Conservation (phyloP, 2,113 vertebrate species). For the Rhabdornis inornatus region DNA sequence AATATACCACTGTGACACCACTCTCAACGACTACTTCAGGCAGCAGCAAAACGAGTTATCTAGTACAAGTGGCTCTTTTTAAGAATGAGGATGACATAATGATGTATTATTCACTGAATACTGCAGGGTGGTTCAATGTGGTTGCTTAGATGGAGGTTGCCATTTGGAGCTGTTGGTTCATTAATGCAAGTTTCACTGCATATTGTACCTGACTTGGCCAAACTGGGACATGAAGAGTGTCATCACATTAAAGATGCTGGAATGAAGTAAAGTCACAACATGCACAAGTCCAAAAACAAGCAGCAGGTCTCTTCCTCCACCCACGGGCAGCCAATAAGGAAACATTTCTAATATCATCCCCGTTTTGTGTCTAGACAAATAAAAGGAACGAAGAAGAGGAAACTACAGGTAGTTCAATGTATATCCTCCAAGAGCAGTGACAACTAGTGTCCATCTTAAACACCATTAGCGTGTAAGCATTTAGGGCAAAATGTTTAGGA, state of each 20-base stretch:
- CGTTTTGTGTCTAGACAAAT: slow-evolving; percentile 65
- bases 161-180: slow-evolving; percentile 52
- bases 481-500: neutral
- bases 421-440: slow-evolving; percentile 27
- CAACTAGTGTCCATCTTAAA: neutral
- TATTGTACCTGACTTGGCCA: slow-evolving; percentile 62
- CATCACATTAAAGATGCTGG: slow-evolving; percentile 60
- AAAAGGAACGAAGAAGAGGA: slow-evolving; percentile 54
- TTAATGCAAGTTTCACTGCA: slow-evolving; percentile 42
- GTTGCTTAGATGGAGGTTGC: slow-evolving; percentile 51
- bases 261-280: slow-evolving; percentile 66
- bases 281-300: slow-evolving; percentile 65
- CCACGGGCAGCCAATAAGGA: slow-evolving; percentile 58
- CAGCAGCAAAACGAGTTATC: slow-evolving; percentile 36
- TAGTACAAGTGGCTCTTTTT: slow-evolving; percentile 31
- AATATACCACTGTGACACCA: slow-evolving; percentile 44
- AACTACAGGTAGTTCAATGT: slow-evolving; percentile 47
- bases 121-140: slow-evolving; percentile 41
- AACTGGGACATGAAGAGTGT: slow-evolving; percentile 56
- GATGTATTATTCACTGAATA: slow-evolving; percentile 42
- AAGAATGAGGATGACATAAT: slow-evolving; percentile 43
- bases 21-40: slow-evolving; percentile 47
- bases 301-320: slow-evolving; percentile 64
- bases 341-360: slow-evolving; percentile 64
- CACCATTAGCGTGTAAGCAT: neutral